Base-by-base conservation (phyloP, 2,113 vertebrate genomes). In the Pithys albifrons region DNA sequence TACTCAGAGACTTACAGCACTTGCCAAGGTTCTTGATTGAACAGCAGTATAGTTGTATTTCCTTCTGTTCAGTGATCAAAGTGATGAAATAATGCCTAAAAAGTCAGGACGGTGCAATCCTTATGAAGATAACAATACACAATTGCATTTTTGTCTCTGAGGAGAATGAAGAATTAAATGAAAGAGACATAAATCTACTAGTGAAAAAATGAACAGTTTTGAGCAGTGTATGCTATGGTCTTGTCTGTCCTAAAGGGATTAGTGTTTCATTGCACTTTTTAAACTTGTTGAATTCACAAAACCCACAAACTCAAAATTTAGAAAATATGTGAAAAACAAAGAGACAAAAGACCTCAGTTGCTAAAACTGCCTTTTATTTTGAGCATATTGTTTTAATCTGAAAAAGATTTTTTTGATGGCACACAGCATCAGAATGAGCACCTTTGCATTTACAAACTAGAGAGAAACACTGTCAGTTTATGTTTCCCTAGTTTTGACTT, bases 331-430 rank as follows among this genome's bases (percentile, higher is more conserved):
- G 55, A 74, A 82, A 61, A 91, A 93, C 29, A 86, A 52, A 65
- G 46, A 95, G 33, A 62, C 86, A 92, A 91, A 59, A 1, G 0
- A 37, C 10, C 3, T 61, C n/a, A 66, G 72, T 75, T 93, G 62
- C 33, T 82, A 86, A 85, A 94, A 72, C 48, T 48, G 27, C 14
- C 23, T 70, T 96, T 95, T 96, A 92, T 96, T 95, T 85, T 77
- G 70, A 95, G 33, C 54, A 88, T 86, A 74, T 81, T 23, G 22
- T 80, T 88, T 91, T 72, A 66, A 61, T 71, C 55, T 96, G 91
- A 94, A 93, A 95, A 85, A 78, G n/a, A 33, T 91, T 73, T 80
- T 88, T 94, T 94, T 95, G 54, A 35, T 31, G 86, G 89, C 72
- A 90, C 17, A 61, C 46, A 94, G 48, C 59, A 94, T 95, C 59